Evolutionary conservation across 53 echinoderm and acorn worm species (phyloP).

Genomic region (Hippasteria phrygiana): DNA sequence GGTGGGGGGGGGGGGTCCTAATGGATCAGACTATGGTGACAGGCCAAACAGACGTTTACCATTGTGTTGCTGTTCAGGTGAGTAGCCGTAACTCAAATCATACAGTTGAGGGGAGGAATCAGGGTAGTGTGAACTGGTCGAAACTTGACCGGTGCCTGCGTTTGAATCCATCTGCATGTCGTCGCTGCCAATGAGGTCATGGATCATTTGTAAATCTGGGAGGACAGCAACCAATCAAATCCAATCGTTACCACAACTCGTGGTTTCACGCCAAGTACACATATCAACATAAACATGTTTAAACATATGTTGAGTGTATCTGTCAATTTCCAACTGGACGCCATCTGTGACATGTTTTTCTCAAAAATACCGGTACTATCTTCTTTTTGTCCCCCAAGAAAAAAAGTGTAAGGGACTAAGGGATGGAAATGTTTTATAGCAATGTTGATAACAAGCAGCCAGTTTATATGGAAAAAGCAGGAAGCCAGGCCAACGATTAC

Average conservation of each 20-base stretch:
- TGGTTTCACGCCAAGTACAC: no score
- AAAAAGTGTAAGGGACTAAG: no score
- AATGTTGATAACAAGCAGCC: no score
- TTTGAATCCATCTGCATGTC: conserved; percentile 3
- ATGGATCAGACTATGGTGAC: not conserved
- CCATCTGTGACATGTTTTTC: not conserved
- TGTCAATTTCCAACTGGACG: no score
- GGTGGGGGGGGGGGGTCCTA: no score
- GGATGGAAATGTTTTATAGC: no score
- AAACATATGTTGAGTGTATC: no score
- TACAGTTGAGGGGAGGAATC: not conserved
- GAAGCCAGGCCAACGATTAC: no score
- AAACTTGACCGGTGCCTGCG: not conserved
- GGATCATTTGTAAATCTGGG: conserved; percentile 10
- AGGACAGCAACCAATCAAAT: not conserved
- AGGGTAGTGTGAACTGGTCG: not conserved
- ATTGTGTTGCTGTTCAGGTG: not conserved
- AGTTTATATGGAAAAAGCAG: no score
- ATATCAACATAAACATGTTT: no score
- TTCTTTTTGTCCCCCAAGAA: no score
- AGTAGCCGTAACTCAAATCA: not conserved
- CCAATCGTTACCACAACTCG: not conserved
- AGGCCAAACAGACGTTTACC: not conserved
- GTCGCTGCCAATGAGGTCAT: conserved; percentile 10
- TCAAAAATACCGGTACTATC: no score